Evolutionary conservation across 1,140 invertebrate species (phyloP).

Genomic region (Aradophagus sp.): DNA sequence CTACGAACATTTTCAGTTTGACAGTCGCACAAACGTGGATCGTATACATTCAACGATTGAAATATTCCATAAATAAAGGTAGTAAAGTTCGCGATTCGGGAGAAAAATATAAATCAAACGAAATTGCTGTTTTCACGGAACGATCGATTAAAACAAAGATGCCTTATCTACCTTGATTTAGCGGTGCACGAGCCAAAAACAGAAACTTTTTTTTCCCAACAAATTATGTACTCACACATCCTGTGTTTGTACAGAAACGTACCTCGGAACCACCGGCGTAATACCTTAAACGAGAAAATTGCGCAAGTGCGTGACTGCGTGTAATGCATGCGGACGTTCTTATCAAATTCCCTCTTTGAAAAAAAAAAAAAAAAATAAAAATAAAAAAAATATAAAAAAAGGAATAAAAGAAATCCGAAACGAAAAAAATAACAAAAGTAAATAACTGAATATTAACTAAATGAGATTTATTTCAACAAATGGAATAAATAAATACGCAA

Average conservation of each 20-base stretch:
- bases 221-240: slow-evolving; percentile 47
- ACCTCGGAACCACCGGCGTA: slow-evolving; percentile 27
- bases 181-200: slow-evolving; percentile 28
- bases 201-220: slow-evolving; percentile 27
- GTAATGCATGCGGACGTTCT: slow-evolving; percentile 33
- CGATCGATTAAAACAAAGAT: slow-evolving; percentile 24
- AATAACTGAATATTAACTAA: too few species aligned
- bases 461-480: too few species aligned
- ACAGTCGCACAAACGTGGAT: too few species aligned
- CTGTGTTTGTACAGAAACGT: slow-evolving; percentile 23
- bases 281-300: slow-evolving; percentile 46
- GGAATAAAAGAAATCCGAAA: too few species aligned
- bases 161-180: slow-evolving; percentile 39
- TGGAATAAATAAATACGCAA: too few species aligned
- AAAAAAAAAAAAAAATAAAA: slow-evolving; percentile 2
- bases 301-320: slow-evolving; percentile 43
- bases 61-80: too few species aligned
- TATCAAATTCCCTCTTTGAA: slow-evolving; percentile 27
- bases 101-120: too few species aligned
- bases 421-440: too few species aligned
- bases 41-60: too few species aligned
- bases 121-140: too few species aligned
- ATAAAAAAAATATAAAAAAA: neutral
- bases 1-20: too few species aligned
- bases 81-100: too few species aligned